These are phyloP conservation scores for Epizoanthus illoricatus DNA, from an alignment of 92 coral and sea anemone genomes.

Conservation along the genomic window DNA sequence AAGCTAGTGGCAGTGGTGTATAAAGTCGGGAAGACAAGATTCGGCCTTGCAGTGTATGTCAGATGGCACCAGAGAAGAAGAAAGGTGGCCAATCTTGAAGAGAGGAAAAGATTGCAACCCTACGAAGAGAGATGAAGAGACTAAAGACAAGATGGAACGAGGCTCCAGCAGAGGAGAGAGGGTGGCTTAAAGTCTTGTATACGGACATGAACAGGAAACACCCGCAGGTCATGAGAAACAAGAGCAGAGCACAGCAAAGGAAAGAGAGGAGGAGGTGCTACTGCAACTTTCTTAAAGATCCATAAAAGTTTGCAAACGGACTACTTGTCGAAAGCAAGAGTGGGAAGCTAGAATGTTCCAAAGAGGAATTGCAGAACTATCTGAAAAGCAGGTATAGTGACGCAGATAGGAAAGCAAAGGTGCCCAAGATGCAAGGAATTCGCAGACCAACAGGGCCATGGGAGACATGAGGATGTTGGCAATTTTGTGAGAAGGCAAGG, in stretches of 20 bases:
- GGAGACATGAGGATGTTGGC: background rate
- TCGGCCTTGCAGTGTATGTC: background rate
- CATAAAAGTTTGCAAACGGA: too few species aligned
- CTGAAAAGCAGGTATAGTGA: background rate
- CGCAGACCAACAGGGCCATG: background rate
- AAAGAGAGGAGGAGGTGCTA: background rate
- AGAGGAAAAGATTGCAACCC: background rate
- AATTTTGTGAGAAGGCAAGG: background rate
- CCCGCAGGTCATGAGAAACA: too few species aligned
- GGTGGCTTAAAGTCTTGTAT: too few species aligned
- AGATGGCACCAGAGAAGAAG: too few species aligned
- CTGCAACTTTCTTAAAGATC: too few species aligned
- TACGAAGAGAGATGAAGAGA: background rate
- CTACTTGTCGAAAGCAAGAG: too few species aligned
- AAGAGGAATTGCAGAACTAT: conserved; percentile 7
- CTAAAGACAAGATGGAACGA: background rate
- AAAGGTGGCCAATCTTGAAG: too few species aligned
- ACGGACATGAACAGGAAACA: too few species aligned
- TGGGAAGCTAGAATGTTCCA: background rate
- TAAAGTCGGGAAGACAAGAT: background rate
- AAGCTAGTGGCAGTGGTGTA: conserved; percentile 8
- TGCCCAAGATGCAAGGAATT: conserved; percentile 15
- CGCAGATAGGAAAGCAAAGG: background rate
- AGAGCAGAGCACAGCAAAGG: conserved; percentile 10
- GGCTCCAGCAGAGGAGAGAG: too few species aligned